A percentile compares a stretch with the other conserved stretches of the same genome.
phyloP scores from a whole-genome alignment of 2,113 vertebrate genomes.

The Setophaga kirtlandii region DNA sequence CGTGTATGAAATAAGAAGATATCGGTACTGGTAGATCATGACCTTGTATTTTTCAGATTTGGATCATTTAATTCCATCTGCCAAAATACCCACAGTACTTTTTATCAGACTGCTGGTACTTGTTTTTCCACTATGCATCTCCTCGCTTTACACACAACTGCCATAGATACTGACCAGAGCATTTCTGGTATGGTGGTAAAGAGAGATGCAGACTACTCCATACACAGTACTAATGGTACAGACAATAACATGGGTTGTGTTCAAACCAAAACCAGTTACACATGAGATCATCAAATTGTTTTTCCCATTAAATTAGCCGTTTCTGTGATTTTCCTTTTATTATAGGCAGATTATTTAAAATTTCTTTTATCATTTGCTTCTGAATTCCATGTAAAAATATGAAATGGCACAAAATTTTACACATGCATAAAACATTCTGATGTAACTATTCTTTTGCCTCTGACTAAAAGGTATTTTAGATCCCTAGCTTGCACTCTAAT shows the following conservation, averaged over 20 bases:
- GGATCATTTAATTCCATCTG: slow-evolving; percentile 16
- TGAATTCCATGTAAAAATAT: not conserved
- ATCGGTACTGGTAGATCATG: not conserved
- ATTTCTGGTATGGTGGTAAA: not conserved
- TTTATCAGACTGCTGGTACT: not conserved
- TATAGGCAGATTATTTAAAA: not conserved
- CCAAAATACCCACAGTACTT: not conserved
- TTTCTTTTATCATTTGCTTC: not conserved
- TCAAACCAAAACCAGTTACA: not conserved
- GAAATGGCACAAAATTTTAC: not conserved
- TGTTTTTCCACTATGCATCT: not conserved
- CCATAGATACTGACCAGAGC: not conserved
- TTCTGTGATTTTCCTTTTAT: not conserved
- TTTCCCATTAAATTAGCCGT: rapidly evolving
- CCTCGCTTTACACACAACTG: not conserved
- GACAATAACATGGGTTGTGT: not conserved
- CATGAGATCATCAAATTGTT: not conserved
- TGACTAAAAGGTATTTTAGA: not conserved
- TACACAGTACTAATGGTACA: not conserved
- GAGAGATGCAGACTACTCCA: not conserved
- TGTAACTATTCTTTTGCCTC: not conserved
- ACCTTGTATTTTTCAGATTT: not conserved
- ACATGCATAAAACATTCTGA: rapidly evolving
- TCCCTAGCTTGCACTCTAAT: not conserved
- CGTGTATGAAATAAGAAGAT: not conserved